A percentile compares a stretch with the other conserved stretches of the same genome.
These are phyloP conservation scores for Dendropsophus ebraccatus DNA, from an alignment of 2,113 vertebrate species.

Conservation along the genomic window DNA sequence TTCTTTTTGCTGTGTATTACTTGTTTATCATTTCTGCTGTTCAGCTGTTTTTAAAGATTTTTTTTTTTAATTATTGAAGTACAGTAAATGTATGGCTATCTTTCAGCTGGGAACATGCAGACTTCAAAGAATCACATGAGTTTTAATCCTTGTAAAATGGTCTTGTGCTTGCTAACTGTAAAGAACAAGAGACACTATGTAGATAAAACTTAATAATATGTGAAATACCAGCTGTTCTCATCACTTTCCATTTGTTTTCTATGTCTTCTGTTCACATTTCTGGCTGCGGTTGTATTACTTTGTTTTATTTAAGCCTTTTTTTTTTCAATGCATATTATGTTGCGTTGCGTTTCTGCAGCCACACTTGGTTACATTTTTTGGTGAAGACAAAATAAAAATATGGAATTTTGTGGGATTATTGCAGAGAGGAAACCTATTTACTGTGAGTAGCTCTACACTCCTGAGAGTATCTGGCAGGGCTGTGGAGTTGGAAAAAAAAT, in stretches of 20 bases:
- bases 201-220: neutral
- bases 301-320: constrained; percentile 15
- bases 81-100: neutral
- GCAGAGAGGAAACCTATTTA: neutral
- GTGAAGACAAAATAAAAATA: constrained; percentile 2
- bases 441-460: too few species aligned
- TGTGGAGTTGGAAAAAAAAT: too few species aligned
- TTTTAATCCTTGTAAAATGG: constrained; percentile 1
- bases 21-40: neutral
- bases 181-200: neutral
- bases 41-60: neutral
- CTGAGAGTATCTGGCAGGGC: too few species aligned
- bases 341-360: neutral
- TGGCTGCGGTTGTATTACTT: neutral
- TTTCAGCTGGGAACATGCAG: neutral
- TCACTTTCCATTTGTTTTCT: neutral
- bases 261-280: neutral
- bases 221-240: neutral
- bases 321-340: neutral
- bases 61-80: neutral
- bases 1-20: neutral
- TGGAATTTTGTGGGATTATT: constrained; percentile 3
- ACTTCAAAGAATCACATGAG: neutral
- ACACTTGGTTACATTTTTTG: neutral
- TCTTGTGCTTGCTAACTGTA: neutral